Conservation (phyloP, 2,113 vertebrate species). For the Toxostoma redivivum region DNA sequence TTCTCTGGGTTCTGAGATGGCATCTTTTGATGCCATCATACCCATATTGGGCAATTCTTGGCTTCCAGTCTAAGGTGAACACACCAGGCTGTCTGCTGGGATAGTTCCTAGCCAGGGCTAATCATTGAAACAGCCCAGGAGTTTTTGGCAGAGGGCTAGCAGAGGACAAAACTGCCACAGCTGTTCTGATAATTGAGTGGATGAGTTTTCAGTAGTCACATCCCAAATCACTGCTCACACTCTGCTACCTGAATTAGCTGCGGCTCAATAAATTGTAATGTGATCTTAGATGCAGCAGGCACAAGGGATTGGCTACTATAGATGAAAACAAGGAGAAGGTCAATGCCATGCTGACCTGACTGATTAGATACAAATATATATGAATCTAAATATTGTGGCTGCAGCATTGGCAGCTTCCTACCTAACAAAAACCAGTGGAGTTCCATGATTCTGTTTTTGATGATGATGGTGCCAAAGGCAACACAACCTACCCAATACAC, state of each 20-base stretch:
- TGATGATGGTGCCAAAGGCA: background rate
- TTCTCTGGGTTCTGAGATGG: background rate
- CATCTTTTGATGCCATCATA: background rate
- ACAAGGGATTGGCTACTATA: background rate
- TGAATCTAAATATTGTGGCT: background rate
- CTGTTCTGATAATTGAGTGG: background rate
- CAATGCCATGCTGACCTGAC: background rate
- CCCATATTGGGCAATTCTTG: background rate
- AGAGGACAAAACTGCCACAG: background rate
- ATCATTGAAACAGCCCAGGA: background rate
- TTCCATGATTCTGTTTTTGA: background rate
- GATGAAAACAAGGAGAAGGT: background rate
- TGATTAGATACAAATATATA: background rate
- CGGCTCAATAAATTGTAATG: background rate
- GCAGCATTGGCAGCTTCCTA: background rate
- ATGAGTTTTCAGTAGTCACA: background rate
- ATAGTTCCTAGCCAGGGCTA: background rate
- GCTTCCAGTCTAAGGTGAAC: background rate
- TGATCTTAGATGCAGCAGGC: background rate
- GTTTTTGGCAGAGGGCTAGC: background rate
- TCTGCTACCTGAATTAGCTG: background rate
- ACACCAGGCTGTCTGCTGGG: background rate
- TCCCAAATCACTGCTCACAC: background rate
- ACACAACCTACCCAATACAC: background rate
- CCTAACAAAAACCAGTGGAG: background rate